Conservation (phyloP, 2,888 invertebrate genomes). For the Lasioglossum zephyrum region DNA sequence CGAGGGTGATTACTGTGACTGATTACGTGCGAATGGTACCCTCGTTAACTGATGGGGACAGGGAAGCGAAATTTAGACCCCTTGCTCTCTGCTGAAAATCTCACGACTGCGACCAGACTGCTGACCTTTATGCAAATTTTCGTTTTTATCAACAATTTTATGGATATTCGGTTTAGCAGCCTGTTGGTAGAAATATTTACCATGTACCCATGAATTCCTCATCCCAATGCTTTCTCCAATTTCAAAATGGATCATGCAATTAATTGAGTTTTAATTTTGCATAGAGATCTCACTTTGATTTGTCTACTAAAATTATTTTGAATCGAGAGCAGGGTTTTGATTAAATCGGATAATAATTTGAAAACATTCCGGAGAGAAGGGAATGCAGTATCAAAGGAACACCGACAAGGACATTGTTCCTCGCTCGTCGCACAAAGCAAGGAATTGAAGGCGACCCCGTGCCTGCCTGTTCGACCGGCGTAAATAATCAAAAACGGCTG, state of each 20-base stretch:
- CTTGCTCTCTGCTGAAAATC: background rate
- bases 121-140: background rate
- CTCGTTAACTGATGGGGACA: background rate
- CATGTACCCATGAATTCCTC: background rate
- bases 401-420: background rate
- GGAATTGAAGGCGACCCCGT: background rate
- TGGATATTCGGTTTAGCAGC: too few species aligned
- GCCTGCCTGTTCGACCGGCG: conserved; percentile 18
- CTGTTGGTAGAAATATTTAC: too few species aligned
- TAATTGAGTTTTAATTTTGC: too few species aligned
- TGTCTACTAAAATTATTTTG: background rate
- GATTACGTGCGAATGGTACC: conserved; percentile 30
- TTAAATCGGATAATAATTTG: background rate
- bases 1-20: conserved; percentile 37
- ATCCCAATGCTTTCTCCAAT: background rate
- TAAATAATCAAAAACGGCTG: conserved; percentile 53
- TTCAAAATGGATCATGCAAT: too few species aligned
- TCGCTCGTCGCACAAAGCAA: background rate
- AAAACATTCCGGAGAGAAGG: background rate
- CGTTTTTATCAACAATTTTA: background rate
- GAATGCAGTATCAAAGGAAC: background rate
- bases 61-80: too few species aligned
- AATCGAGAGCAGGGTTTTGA: background rate
- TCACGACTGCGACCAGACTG: background rate
- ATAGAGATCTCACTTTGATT: background rate